phyloP scores from a whole-genome alignment of 2,888 invertebrate species.

The Empis stercorea region DNA sequence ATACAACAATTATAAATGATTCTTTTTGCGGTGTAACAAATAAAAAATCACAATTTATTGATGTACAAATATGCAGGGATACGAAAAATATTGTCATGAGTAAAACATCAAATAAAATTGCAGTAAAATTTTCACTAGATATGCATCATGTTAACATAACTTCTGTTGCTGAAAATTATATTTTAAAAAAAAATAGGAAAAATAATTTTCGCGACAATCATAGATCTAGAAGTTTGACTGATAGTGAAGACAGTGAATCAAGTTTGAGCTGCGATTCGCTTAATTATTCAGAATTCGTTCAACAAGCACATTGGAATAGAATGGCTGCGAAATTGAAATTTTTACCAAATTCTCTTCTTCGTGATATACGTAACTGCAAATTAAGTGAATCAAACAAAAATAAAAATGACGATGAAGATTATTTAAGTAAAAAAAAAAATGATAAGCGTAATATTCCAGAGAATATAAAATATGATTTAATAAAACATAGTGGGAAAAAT shows the following conservation, averaged over 20 bases:
- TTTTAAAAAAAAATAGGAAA: slow-evolving; percentile 2
- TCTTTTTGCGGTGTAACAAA: neutral
- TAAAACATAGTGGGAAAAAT: neutral
- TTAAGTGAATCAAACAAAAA: no score
- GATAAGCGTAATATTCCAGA: neutral
- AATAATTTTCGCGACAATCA: slow-evolving; percentile 33
- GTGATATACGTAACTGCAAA: slow-evolving; percentile 53
- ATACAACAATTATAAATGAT: neutral
- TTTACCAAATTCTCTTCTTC: slow-evolving; percentile 52
- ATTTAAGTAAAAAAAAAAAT: neutral
- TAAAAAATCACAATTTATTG: neutral
- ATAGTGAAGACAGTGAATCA: slow-evolving; percentile 51
- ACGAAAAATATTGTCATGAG: no score
- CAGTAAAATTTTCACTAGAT: no score
- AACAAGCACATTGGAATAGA: neutral
- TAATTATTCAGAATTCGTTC: slow-evolving; percentile 52
- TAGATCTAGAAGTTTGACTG: slow-evolving; percentile 43
- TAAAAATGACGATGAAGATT: neutral
- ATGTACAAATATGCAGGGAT: neutral
- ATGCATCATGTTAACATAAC: no score
- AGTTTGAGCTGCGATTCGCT: slow-evolving; percentile 73
- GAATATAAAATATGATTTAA: neutral
- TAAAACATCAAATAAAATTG: no score
- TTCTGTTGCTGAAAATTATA: slow-evolving; percentile 15
- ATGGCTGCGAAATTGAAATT: slow-evolving; percentile 35